Base-by-base conservation (phyloP, 2,113 vertebrate genomes). In the Rhinolophus sinicus region DNA sequence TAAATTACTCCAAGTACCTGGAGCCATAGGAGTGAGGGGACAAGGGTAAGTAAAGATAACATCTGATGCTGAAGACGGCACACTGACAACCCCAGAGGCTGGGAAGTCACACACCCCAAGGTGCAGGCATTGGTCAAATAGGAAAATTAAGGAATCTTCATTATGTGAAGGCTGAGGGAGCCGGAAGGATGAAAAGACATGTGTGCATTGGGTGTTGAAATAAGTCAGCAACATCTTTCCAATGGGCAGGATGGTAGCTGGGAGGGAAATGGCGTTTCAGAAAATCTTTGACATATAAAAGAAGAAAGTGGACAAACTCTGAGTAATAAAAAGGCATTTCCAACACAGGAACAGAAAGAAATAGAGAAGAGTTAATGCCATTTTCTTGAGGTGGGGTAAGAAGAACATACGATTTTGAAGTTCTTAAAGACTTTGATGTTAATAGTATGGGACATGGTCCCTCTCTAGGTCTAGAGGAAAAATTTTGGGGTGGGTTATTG, bases 1-100 rank as follows among this genome's bases (percentile, higher is more conserved):
- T 73, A 93, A 91, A 97, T 97, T 90, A 81, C 35, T 28, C 94
- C 95, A 40, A 93, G 86, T 75, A 85, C 91, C 60, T 93, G 90
- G 56, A 81, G 58, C 58, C 72, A 38, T 2, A 65, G 62, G 38
- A 35, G 30, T 19, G 73, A 88, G 65, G 2, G 28, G 69, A 69
- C 5, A 0, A 30, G 47, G 44, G 89, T 92, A 93, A 54, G 40
- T 13, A 73, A 88, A 89, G 69, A 88, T 81, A 82, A 35, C 9
- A 18, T 88, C 38, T 65, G 56, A 62, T 10, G 4, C 1, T 11
- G n/a, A 67, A n/a, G 16, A 75, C 10, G 19, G 22, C 64, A 44
- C 9, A 21, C n/a, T 19, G n/a, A 30, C 81, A 65, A 52, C 69
- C 64, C 26, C 2, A 3, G 38, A 40, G 15, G 6, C 64, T 67